Conservation (phyloP, 2,113 vertebrate genomes). For the Bathybates hornii region DNA sequence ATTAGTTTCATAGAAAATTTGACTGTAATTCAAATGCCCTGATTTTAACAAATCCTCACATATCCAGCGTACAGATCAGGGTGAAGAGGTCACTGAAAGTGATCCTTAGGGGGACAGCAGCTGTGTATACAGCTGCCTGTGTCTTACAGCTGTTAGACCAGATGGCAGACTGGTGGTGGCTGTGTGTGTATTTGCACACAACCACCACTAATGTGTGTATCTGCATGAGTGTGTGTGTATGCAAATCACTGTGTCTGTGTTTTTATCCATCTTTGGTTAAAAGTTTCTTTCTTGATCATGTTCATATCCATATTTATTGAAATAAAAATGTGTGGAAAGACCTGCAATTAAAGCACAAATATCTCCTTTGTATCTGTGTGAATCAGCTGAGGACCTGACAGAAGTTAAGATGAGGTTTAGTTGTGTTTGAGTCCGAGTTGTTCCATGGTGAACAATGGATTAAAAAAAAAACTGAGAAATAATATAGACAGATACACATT, state of each 20-base stretch:
- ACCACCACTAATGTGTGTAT: background rate
- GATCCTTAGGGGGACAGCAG: background rate
- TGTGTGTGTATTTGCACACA: background rate
- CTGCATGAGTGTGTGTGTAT: background rate
- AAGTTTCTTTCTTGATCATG: background rate
- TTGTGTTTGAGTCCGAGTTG: slow-evolving; percentile 25
- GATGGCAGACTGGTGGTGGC: slow-evolving; percentile 31
- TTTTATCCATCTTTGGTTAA: background rate
- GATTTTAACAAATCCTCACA: background rate
- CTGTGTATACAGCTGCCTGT: slow-evolving; percentile 11
- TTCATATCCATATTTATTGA: background rate
- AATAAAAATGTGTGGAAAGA: background rate
- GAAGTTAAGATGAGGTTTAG: background rate
- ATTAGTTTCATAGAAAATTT: background rate
- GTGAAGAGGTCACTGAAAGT: background rate
- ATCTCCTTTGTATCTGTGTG: background rate
- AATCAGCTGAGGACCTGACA: background rate
- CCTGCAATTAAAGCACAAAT: background rate
- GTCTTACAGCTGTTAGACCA: slow-evolving; percentile 45
- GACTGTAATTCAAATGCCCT: background rate
- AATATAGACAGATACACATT: slow-evolving; percentile 23
- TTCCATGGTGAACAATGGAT: slow-evolving; percentile 52
- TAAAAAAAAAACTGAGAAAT: background rate
- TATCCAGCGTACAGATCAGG: background rate
- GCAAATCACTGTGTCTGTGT: background rate